These are phyloP conservation scores for Falcunculus frontatus DNA, from an alignment of 2,113 vertebrate species.

Conservation along the genomic window DNA sequence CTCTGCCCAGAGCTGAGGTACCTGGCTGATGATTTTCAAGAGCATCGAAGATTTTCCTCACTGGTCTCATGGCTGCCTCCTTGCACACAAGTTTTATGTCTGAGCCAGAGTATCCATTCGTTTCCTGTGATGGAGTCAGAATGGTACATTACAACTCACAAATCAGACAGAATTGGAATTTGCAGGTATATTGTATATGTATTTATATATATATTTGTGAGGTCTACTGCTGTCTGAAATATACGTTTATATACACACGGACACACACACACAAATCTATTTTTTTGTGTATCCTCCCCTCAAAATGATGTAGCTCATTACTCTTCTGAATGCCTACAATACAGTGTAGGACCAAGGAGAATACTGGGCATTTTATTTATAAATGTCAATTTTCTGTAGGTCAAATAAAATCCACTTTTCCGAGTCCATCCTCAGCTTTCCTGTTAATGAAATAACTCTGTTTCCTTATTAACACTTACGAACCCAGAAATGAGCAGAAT, in stretches of 20 bases:
- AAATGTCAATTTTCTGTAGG: background rate
- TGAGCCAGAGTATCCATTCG: constrained; percentile 91
- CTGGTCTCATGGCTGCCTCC: constrained; percentile 93
- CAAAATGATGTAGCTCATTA: background rate
- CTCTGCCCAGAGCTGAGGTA: constrained; percentile 16
- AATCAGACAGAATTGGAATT: background rate
- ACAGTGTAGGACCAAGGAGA: background rate
- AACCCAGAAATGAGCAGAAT: background rate
- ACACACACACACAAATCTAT: rapidly evolving
- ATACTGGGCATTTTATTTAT: background rate
- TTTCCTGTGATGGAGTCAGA: constrained; percentile 72
- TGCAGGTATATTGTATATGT: background rate
- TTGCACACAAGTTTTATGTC: constrained; percentile 92
- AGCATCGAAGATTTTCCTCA: constrained; percentile 88
- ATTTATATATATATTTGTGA: background rate
- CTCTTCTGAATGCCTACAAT: background rate
- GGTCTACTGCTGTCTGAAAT: background rate
- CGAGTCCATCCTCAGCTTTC: background rate
- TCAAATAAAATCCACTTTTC: background rate
- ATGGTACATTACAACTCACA: background rate
- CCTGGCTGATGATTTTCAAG: constrained; percentile 84
- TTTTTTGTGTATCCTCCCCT: background rate
- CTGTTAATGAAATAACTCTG: background rate
- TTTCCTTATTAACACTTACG: background rate
- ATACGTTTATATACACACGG: rapidly evolving